phyloP scores from a whole-genome alignment of 2,113 vertebrate genomes.

The Scatophagus argus region DNA sequence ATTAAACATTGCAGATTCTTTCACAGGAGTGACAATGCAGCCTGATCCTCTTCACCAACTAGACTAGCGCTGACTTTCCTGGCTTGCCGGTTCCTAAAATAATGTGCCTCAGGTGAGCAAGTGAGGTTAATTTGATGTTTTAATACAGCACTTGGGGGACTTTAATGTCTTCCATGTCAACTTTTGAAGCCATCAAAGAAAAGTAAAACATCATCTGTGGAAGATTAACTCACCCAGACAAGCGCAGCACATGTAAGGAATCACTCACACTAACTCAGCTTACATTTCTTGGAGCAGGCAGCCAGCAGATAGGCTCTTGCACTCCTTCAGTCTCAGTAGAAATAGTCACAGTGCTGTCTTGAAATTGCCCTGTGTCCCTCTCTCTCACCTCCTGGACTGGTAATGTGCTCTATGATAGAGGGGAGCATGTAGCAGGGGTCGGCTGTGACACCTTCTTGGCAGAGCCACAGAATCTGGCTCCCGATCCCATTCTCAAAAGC shows the following conservation, averaged over 20 bases:
- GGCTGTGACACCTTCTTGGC: conserved; percentile 75
- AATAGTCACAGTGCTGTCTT: conserved; percentile 55
- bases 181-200: conserved; percentile 1
- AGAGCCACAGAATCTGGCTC: conserved; percentile 60
- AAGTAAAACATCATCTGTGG: conserved; percentile 39
- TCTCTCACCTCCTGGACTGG: conserved; percentile 59
- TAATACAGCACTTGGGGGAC: background rate
- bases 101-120: background rate
- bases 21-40: background rate
- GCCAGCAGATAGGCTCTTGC: conserved; percentile 53
- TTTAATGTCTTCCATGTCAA: background rate
- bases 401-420: conserved; percentile 73
- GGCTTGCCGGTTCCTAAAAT: background rate
- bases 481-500: conserved; percentile 54
- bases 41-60: background rate
- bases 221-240: conserved; percentile 41
- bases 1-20: conserved; percentile 6
- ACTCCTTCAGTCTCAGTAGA: conserved; percentile 52
- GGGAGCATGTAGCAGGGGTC: conserved; percentile 56
- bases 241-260: conserved; percentile 44
- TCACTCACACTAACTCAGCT: conserved; percentile 54
- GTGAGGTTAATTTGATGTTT: background rate
- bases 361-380: conserved; percentile 54
- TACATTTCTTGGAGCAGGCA: conserved; percentile 52
- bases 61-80: background rate